Percentiles rank a stretch among this genome's conserved stretches.
Conservation (phyloP, 1,140 invertebrate genomes). For the Bicyclus anynana region DNA sequence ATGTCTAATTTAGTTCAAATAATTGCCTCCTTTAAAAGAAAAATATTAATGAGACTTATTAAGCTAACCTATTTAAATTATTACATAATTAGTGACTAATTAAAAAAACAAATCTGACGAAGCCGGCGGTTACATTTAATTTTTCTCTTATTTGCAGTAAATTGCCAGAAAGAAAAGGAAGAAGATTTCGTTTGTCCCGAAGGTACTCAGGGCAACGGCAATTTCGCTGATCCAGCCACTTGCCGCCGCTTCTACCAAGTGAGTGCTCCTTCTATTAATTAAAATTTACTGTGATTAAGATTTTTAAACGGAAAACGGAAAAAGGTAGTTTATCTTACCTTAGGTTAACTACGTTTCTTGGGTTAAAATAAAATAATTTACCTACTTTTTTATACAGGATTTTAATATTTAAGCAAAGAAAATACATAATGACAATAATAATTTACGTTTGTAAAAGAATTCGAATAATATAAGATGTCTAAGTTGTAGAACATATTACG, state of each 20-base stretch:
- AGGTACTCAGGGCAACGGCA: slow-evolving; percentile 85
- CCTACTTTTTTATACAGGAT: too few relatives aligned
- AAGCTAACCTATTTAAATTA: neutral
- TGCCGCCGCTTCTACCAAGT: slow-evolving; percentile 94
- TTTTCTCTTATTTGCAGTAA: slow-evolving; percentile 45
- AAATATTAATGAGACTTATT: neutral
- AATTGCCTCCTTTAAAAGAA: neutral
- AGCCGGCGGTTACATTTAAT: neutral
- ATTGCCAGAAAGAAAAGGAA: slow-evolving; percentile 66
- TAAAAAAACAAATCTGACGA: neutral
- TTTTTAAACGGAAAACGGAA: neutral
- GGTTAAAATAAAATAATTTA: too few relatives aligned
- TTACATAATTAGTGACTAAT: slow-evolving; percentile 5
- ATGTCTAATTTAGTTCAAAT: neutral
- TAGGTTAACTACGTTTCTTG: too few relatives aligned
- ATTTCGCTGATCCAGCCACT: slow-evolving; percentile 93
- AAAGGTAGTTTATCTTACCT: neutral
- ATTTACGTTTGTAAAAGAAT: too few relatives aligned
- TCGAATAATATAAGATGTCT: too few relatives aligned
- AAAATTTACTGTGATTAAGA: slow-evolving; percentile 8
- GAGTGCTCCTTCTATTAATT: slow-evolving; percentile 21
- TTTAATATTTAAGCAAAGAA: too few relatives aligned
- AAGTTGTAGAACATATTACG: too few relatives aligned
- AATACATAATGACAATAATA: too few relatives aligned
- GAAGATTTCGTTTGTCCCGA: slow-evolving; percentile 64